Base-by-base conservation (phyloP, 2,888 invertebrate genomes). In the Eupeodes latifasciatus region DNA sequence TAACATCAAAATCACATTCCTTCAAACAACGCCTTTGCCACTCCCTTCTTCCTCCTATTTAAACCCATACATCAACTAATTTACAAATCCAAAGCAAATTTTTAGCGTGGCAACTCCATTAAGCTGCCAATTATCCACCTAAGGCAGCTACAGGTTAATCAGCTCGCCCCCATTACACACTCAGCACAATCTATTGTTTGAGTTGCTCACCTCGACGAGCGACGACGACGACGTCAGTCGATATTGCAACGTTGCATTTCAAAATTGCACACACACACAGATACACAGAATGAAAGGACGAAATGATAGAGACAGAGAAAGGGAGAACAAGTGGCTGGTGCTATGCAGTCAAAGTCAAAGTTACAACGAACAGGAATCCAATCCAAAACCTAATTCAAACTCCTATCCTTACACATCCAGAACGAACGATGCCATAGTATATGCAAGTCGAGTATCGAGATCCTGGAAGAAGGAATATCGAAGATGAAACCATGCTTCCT, bases 101-200 rank as follows among this genome's bases (percentile, higher is more conserved):
- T 79, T 71, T 69, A 34, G 14, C 71, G 36, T 49, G 10, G 59
- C 36, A 74, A 27, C 34, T 49, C 51, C 47, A 69, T 72, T 80
- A 47, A 72, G 47, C 51, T 69, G 62, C 27, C 79, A 79, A 71
- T 75, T 71, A 76, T 75, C 40, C 71, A 51, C 51, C 34, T 36
- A 11, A 66, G 36, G 61, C 40, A 69, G 71, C 62, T 59, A 76
- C 81, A 76, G 71, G 59, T 62, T 81, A 81, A 85, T 85, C 69
- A 81, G 49, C 61, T 75, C 47, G 14, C 27, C 12, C 40, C 14
- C 19, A 49, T 71, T 64, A 47, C 51, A 64, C 12, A 64, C 64
- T 40, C 49, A 34, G n/a, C 64, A 85, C 44, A 49, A 64, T 19
- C 27, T 49, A 57, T 59, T 71, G 62, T 51, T 76, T 66, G 55